Conservation (phyloP, 2,113 vertebrate species). For the Pachypanchax playfairii region DNA sequence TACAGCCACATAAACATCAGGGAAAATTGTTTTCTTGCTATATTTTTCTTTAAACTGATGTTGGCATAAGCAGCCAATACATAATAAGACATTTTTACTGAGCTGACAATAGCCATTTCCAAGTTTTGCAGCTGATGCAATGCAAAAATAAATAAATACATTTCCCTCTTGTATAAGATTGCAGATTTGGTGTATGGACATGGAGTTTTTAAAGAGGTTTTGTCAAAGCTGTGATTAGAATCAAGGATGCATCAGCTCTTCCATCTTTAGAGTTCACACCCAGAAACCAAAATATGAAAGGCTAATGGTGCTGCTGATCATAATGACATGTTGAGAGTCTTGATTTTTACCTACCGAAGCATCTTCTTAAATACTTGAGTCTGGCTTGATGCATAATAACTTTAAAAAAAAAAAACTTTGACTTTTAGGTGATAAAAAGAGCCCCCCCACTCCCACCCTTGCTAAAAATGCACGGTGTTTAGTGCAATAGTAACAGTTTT, state of each 20-base stretch:
- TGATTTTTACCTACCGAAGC: conserved; percentile 4
- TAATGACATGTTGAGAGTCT: background rate
- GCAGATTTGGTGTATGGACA: conserved; percentile 9
- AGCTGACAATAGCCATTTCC: conserved; percentile 8
- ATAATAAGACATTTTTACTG: conserved; percentile 9
- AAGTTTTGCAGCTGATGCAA: conserved; percentile 1
- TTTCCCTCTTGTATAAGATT: conserved; percentile 12
- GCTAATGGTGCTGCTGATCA: background rate
- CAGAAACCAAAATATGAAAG: conserved; percentile 4
- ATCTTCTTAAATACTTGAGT: background rate
- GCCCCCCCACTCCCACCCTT: background rate
- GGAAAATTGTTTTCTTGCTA: background rate
- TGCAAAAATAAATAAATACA: background rate
- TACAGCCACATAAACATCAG: background rate
- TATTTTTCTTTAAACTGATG: background rate
- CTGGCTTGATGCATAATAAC: background rate
- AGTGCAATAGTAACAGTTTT: background rate
- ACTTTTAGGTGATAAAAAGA: background rate
- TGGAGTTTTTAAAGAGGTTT: conserved; percentile 28
- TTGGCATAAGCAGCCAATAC: background rate
- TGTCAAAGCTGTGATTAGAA: conserved; percentile 22
- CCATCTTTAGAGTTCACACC: conserved; percentile 12
- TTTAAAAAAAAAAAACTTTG: background rate
- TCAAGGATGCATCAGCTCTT: conserved; percentile 17
- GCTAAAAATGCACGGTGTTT: conserved; percentile 8